Percentiles rank a stretch among this genome's conserved stretches.
Conservation (phyloP, 2,888 invertebrate species). For the Microctonus hyperodae region DNA sequence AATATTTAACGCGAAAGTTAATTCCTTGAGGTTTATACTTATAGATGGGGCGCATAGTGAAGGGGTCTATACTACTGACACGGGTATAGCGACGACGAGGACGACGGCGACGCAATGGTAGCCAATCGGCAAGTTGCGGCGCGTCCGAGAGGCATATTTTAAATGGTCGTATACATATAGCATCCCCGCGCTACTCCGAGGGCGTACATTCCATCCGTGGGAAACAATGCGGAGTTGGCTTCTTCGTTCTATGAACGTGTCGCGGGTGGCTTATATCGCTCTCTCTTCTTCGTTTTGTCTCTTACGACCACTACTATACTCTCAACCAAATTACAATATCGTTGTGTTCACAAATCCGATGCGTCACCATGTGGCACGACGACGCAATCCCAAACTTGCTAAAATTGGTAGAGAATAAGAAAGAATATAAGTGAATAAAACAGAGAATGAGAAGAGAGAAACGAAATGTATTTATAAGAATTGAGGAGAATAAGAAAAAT, state of each 20-base stretch:
- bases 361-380: conserved; percentile 22
- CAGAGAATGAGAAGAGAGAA: not conserved
- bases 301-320: conserved; percentile 33
- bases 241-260: conserved; percentile 56
- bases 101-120: conserved; percentile 38
- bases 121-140: conserved; percentile 49
- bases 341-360: conserved; percentile 18
- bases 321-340: conserved; percentile 28
- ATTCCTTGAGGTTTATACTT: conserved; percentile 21
- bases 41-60: conserved; percentile 4
- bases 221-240: conserved; percentile 58
- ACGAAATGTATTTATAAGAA: too few species aligned
- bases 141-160: conserved; percentile 49
- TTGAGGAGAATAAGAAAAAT: conserved; percentile 28
- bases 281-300: conserved; percentile 31
- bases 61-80: conserved; percentile 32
- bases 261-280: conserved; percentile 43
- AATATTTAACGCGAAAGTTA: conserved; percentile 58
- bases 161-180: conserved; percentile 38
- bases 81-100: conserved; percentile 44
- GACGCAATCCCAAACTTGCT: not conserved
- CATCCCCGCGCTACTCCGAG: conserved; percentile 45
- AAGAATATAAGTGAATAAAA: not conserved
- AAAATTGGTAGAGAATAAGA: not conserved
- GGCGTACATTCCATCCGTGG: conserved; percentile 57